A percentile compares a stretch with the other conserved stretches of the same genome.
Conservation (phyloP, 2,797 vertebrate genomes). For the Sebastes cheni region DNA sequence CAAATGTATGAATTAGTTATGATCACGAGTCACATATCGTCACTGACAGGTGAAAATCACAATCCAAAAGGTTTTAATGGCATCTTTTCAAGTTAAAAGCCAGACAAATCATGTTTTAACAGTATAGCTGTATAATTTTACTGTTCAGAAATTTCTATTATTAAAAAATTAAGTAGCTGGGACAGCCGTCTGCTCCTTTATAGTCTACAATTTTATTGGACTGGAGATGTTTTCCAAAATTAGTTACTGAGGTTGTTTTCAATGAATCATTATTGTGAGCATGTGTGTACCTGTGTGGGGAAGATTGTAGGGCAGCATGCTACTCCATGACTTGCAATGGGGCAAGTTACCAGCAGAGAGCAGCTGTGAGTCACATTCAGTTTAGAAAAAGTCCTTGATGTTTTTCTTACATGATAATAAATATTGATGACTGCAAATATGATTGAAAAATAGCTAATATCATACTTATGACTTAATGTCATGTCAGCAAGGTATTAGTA, state of each 20-base stretch:
- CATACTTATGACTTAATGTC: not conserved
- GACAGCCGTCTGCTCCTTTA: not conserved
- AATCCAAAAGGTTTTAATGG: not conserved
- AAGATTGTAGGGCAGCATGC: not conserved
- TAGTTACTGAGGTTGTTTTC: not conserved
- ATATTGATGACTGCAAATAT: not conserved
- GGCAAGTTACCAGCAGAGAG: conserved; percentile 59
- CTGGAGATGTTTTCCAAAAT: not conserved
- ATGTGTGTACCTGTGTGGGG: not conserved
- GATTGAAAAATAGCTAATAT: not conserved
- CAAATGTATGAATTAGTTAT: not conserved
- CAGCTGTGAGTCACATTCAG: conserved; percentile 46
- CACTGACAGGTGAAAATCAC: not conserved
- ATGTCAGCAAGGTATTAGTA: not conserved
- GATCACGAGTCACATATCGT: not conserved
- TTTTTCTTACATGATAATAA: not conserved
- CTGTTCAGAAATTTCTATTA: not conserved
- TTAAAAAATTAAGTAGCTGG: not conserved
- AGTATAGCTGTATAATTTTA: not conserved
- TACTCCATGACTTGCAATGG: not conserved
- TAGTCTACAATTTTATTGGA: not conserved
- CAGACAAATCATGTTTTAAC: not conserved
- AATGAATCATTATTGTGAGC: not conserved
- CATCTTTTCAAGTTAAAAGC: not conserved
- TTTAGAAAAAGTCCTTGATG: not conserved